These are phyloP conservation scores for Phortica magna DNA, from an alignment of 2,888 invertebrate species.

Conservation along the genomic window DNA sequence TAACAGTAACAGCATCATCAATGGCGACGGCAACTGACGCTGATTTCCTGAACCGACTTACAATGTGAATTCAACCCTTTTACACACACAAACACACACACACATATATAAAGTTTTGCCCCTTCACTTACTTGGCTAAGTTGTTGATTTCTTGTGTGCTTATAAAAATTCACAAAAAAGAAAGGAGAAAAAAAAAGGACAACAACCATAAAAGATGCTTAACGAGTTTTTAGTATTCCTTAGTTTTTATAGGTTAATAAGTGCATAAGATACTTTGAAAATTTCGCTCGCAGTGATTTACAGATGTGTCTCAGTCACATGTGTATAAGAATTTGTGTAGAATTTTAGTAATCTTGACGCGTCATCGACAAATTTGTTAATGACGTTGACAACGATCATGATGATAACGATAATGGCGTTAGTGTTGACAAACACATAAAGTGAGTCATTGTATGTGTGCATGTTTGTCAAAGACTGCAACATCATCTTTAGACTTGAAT, in stretches of 20 bases:
- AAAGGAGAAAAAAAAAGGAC: neutral
- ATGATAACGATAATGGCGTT: neutral
- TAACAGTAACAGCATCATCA: neutral
- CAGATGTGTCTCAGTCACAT: neutral
- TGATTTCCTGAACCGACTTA: conserved; percentile 5
- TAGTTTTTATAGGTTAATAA: conserved; percentile 28
- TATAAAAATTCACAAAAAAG: neutral
- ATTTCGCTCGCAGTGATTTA: neutral
- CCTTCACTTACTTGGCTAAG: neutral
- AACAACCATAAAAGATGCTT: conserved; percentile 18
- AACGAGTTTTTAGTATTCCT: conserved; percentile 16
- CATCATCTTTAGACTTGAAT: conserved; percentile 55
- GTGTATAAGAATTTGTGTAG: neutral
- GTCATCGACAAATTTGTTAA: conserved; percentile 14
- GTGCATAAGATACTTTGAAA: neutral
- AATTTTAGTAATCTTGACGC: conserved; percentile 30
- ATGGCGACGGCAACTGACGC: neutral
- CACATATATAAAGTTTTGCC: neutral
- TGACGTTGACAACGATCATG: conserved; percentile 1
- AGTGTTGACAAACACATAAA: neutral
- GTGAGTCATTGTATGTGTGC: neutral
- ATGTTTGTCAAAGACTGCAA: conserved; percentile 5
- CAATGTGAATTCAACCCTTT: conserved; percentile 16
- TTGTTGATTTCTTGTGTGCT: neutral
- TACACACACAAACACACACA: neutral